Base-by-base conservation (phyloP, 2,888 invertebrate genomes). In the Endomychus coccineus region DNA sequence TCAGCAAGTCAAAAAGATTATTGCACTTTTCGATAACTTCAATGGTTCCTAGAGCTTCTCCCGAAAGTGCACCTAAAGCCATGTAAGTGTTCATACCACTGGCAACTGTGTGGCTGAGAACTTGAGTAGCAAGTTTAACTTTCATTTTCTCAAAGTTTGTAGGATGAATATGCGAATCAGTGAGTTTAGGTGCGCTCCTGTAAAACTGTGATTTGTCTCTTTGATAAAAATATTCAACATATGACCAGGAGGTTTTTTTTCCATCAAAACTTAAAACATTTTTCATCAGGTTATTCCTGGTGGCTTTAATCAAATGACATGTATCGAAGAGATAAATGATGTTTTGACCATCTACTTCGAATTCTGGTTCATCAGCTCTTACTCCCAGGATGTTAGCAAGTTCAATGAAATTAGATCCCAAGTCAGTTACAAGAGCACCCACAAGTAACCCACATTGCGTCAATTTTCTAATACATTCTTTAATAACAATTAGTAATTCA, bases 121-220 rank as follows among this genome's bases (percentile, higher is more conserved):
- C 27, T 27, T 29, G 29, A 11, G 17, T 11, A 17, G 29, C 16
- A 29, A 19, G 21, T 29, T 19, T 29, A 3, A 29, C 29, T 17
- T 29, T 29, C 29, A 29, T 29, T 42, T 44, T 49, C 34, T 43
- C 33, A 34, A 48, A 48, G 25, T 39, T 40, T 10, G 16, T 42
- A 2, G 45, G 43, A 23, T 40, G 27, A 22, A 48, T 36, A 36
- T 46, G 48, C 4, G 40, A 21, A 23, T 49, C 41, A 6, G 46
- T 49, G 4, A 49, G 29, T 38, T 43, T 49, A 2, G 45, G 39
- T 7, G 38, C 44, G 12, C 35, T 12, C 32, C 44, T 29, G 10
- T 38, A 16, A 13, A 24, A 17, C 21, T 40, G 36, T 24, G 12
- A 15, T 19, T 45, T 44, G 19, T 49, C 44, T 2, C 28, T 12